A percentile compares a stretch with the other conserved stretches of the same genome.
Evolutionary conservation across 2,888 invertebrate genomes (phyloP).

Genomic region (Linyphia triangularis): DNA sequence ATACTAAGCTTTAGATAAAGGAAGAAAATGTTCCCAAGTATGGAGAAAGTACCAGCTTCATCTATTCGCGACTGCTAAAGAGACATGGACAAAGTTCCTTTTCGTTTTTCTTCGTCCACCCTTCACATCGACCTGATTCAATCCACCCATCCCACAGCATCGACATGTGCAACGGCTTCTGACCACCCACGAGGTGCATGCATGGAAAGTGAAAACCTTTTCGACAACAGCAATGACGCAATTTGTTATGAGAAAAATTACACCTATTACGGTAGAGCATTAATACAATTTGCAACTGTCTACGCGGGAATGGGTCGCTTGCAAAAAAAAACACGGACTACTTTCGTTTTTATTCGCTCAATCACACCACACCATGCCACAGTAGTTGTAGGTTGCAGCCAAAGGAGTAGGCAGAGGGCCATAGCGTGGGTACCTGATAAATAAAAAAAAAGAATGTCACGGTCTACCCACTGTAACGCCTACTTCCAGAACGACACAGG

Average conservation of each 20-base stretch:
- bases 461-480: conserved; percentile 65
- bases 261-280: background rate
- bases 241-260: background rate
- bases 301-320: background rate
- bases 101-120: too few relatives aligned
- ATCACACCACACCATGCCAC: background rate
- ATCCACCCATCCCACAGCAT: too few relatives aligned
- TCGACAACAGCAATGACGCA: background rate
- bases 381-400: conserved; percentile 10
- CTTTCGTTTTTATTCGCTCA: conserved; percentile 6
- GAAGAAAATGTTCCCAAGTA: too few relatives aligned
- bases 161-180: background rate
- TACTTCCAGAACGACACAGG: conserved; percentile 42
- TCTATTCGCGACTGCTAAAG: too few relatives aligned
- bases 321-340: background rate
- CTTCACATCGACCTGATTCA: too few relatives aligned
- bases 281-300: background rate
- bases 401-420: conserved; percentile 44
- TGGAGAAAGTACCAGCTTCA: too few relatives aligned
- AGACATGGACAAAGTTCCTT: too few relatives aligned
- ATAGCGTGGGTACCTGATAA: conserved; percentile 43
- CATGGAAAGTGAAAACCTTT: background rate
- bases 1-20: too few relatives aligned
- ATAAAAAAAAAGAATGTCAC: conserved; percentile 55
- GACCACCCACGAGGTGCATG: background rate